Conservation (phyloP, 1,140 invertebrate species). For the Cardiocondyla obscurior region DNA sequence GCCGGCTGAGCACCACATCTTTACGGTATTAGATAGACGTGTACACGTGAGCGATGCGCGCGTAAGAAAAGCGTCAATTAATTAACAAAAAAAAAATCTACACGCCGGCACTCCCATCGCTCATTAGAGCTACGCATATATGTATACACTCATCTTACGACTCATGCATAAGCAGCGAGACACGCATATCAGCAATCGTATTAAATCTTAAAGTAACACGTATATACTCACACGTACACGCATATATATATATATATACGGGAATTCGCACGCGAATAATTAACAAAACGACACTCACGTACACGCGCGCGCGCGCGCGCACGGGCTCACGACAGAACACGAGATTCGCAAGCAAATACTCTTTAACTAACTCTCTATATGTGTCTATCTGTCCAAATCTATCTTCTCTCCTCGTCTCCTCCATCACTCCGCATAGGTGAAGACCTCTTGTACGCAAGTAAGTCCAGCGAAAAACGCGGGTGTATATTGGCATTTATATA, state of each 20-base stretch:
- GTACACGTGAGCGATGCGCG: constrained; percentile 54
- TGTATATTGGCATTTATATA: constrained; percentile 57
- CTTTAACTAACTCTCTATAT: constrained; percentile 81
- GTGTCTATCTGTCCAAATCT: constrained; percentile 82
- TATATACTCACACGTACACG: background rate
- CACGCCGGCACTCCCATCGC: constrained; percentile 34
- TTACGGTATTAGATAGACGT: constrained; percentile 36
- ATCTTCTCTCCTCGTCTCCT: constrained; percentile 78
- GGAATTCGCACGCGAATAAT: constrained; percentile 2
- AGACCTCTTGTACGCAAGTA: constrained; percentile 83
- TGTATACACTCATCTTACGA: constrained; percentile 27
- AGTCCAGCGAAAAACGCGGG: constrained; percentile 72
- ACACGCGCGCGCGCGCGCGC: constrained; percentile 38
- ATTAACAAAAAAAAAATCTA: constrained; percentile 11
- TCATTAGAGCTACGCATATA: constrained; percentile 31
- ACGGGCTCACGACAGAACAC: constrained; percentile 39
- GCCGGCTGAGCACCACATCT: constrained; percentile 8
- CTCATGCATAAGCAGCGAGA: constrained; percentile 18
- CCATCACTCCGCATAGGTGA: constrained; percentile 81
- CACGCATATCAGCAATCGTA: constrained; percentile 7
- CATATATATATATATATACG: background rate
- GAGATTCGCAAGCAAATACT: constrained; percentile 41
- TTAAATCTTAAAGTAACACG: constrained; percentile 36
- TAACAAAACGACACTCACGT: constrained; percentile 31
- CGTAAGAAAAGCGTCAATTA: constrained; percentile 13